Evolutionary conservation across 1,140 invertebrate genomes (phyloP).

Genomic region (Rhynchophorus ferrugineus): DNA sequence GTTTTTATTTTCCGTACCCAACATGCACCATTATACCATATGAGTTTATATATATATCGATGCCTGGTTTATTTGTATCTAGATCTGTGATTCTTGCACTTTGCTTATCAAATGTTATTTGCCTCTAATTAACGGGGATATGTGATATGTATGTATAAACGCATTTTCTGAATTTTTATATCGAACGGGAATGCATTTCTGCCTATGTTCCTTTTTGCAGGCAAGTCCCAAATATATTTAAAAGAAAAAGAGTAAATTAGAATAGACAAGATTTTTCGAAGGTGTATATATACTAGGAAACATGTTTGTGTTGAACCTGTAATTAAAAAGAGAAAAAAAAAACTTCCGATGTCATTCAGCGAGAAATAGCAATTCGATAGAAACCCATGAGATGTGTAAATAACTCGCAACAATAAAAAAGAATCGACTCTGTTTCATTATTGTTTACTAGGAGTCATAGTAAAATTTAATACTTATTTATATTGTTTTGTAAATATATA

Average conservation of each 20-base stretch:
- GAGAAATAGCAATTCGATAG: neutral
- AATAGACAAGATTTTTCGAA: constrained; percentile 17
- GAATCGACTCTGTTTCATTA: constrained; percentile 24
- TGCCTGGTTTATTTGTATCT: constrained; percentile 1
- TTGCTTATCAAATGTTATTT: constrained; percentile 10
- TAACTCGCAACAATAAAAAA: constrained; percentile 15
- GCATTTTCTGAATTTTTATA: constrained; percentile 36
- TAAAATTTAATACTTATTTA: constrained; percentile 28
- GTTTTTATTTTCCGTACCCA: neutral
- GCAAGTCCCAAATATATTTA: constrained; percentile 10
- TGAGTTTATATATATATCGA: neutral
- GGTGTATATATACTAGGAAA: constrained; percentile 20
- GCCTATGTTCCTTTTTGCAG: constrained; percentile 26
- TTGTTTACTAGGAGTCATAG: constrained; percentile 30
- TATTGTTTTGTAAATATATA: constrained; percentile 21
- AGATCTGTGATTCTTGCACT: constrained; percentile 10
- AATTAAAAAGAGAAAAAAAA: neutral
- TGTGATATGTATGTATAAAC: constrained; percentile 38
- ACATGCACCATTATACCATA: neutral
- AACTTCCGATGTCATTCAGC: neutral
- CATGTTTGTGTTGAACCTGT: constrained; percentile 9
- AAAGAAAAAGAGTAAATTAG: constrained; percentile 1
- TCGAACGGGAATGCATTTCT: constrained; percentile 32
- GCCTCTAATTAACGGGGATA: constrained; percentile 23
- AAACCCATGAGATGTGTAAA: constrained; percentile 13